Evolutionary conservation across 2,113 vertebrate genomes (phyloP).

Genomic region (Cyanocitta stelleri): DNA sequence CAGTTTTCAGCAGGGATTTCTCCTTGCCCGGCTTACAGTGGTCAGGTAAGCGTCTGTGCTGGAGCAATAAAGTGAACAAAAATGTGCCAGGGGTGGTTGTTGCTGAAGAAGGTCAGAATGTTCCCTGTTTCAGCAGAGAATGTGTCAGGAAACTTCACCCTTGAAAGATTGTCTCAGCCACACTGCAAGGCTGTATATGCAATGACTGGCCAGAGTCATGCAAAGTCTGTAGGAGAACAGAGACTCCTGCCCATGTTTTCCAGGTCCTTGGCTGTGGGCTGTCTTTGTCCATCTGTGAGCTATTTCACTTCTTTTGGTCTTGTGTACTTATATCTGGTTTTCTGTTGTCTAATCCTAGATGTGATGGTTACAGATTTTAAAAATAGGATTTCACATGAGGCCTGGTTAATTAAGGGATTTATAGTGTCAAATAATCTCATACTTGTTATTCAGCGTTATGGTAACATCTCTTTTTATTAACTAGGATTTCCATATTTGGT

Average conservation of each 20-base stretch:
- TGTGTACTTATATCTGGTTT: background rate
- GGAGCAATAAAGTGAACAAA: background rate
- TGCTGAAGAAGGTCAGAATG: background rate
- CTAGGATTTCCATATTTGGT: background rate
- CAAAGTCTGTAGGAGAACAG: background rate
- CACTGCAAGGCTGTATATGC: background rate
- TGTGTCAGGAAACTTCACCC: background rate
- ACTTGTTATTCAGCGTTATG: background rate
- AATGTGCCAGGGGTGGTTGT: background rate
- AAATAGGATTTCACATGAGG: background rate
- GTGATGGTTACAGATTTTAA: background rate
- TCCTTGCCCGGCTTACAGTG: background rate
- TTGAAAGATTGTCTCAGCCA: background rate
- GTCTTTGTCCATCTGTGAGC: background rate
- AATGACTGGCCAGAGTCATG: background rate
- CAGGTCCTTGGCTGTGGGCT: background rate
- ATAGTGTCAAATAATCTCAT: background rate
- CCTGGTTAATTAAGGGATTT: background rate
- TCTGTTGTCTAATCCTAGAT: background rate
- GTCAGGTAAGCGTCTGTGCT: background rate
- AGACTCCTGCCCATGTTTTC: background rate
- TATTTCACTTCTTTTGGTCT: background rate
- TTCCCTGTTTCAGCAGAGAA: background rate
- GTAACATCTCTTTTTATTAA: background rate
- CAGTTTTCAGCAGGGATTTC: background rate